A percentile compares a stretch with the other conserved stretches of the same genome.
phyloP scores from a whole-genome alignment of 2,113 vertebrate genomes.

The Microtus montanus region DNA sequence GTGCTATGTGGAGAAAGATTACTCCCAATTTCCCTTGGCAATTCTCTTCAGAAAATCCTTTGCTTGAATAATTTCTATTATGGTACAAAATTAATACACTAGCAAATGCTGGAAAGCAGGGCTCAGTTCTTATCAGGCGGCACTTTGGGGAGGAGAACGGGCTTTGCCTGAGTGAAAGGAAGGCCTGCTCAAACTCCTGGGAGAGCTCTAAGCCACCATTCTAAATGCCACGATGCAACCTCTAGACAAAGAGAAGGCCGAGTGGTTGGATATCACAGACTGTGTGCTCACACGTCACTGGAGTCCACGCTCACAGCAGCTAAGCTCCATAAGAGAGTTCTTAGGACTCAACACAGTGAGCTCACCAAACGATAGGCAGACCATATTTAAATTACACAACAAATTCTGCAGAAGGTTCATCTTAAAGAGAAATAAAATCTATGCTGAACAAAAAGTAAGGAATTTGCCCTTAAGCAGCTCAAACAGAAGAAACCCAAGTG shows the following conservation, averaged over 20 bases:
- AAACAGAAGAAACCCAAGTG: conserved; percentile 42
- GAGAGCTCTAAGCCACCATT: neutral
- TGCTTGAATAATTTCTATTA: neutral
- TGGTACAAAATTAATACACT: conserved; percentile 19
- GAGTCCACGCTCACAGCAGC: neutral
- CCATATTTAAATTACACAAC: conserved; percentile 5
- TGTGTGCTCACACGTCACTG: neutral
- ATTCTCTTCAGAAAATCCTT: conserved; percentile 45
- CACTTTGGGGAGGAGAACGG: neutral
- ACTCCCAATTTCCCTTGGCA: neutral
- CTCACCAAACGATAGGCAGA: conserved; percentile 6
- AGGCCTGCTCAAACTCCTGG: neutral
- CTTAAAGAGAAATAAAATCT: neutral
- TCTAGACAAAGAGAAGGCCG: neutral
- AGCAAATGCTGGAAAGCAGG: conserved; percentile 33
- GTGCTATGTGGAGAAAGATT: neutral
- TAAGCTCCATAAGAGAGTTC: neutral
- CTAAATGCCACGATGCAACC: conserved; percentile 1
- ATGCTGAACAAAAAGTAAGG: conserved; percentile 23
- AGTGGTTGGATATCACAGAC: conserved; percentile 12
- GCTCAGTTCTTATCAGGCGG: conserved; percentile 2
- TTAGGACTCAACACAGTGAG: neutral
- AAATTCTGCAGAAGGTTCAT: neutral
- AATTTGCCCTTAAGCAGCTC: conserved; percentile 3
- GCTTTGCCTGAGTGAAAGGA: conserved; percentile 18